Evolutionary conservation across 1,140 invertebrate genomes (phyloP).

Genomic region (Leptopilina boulardi): DNA sequence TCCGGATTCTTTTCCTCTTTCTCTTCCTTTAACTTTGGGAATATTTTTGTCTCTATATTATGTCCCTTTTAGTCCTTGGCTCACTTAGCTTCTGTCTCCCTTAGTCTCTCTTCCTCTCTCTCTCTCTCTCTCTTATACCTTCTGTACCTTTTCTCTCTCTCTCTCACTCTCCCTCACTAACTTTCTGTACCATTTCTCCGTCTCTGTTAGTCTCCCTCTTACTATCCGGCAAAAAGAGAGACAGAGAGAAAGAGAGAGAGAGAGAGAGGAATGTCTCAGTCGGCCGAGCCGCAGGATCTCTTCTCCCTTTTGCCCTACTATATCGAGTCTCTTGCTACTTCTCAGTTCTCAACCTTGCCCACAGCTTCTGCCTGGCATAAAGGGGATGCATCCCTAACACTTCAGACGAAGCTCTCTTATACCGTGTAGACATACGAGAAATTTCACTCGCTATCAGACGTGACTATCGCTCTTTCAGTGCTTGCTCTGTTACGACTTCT

Average conservation of each 20-base stretch:
- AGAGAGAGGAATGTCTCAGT: constrained; percentile 42
- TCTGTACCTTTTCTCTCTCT: not conserved
- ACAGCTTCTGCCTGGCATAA: constrained; percentile 44
- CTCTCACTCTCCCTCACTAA: constrained; percentile 60
- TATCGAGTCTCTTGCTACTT: constrained; percentile 40
- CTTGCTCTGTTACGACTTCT: constrained; percentile 10
- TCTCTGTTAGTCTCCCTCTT: constrained; percentile 40
- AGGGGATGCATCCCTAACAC: constrained; percentile 60
- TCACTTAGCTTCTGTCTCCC: constrained; percentile 39
- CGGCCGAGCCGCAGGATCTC: constrained; percentile 34
- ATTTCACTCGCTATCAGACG: constrained; percentile 28
- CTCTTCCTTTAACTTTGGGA: not conserved
- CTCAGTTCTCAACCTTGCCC: constrained; percentile 36
- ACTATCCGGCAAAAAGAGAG: constrained; percentile 39
- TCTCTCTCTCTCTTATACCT: not conserved
- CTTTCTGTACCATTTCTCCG: constrained; percentile 64
- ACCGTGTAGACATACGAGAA: constrained; percentile 21
- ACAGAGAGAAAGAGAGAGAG: constrained; percentile 34
- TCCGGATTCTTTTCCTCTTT: not conserved
- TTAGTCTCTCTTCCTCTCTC: constrained; percentile 39
- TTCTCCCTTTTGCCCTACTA: constrained; percentile 49
- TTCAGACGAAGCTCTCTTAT: constrained; percentile 57
- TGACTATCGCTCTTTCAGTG: constrained; percentile 36
- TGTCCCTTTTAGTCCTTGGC: constrained; percentile 35
- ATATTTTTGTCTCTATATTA: not conserved